Evolutionary conservation across 2,888 invertebrate genomes (phyloP), one percentile per base, ranked within the genome.

Genomic region (Saturnia japonica): DNA sequence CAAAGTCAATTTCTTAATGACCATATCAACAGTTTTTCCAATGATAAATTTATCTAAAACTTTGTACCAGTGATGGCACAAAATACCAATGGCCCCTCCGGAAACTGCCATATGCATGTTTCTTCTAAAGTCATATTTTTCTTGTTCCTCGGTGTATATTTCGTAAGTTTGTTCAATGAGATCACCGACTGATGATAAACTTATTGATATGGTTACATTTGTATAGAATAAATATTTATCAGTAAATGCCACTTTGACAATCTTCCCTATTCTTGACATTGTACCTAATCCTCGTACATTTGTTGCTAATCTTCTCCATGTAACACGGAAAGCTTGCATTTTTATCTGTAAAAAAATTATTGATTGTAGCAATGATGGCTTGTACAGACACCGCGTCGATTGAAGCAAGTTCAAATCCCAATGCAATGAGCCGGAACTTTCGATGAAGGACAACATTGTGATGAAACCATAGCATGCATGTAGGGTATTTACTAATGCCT

Each of bases 11-110:
- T 99, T 99, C 84, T 97, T 97, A 43, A 95, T 80, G 1, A 98
- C 96, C 82, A 95, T 95, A 45, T 90, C 90, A 28, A 97, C 83
- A 6, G 96, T 95, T 79, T 96, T 95, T 0, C 98, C 98, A 11
- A 97, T 96, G 67, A 98, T 89, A 81, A 95, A 94, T 73, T 91
- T 94, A 84, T 99, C 99, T 79, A 99, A 91, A 76, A 96, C 94
- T 82, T 96, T 95, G 85, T 99, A 99, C 98, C 98, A 99, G 84
- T 96, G 96, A 83, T 99, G 99, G 80, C 97, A 97, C 19, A 98
- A 88, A 3, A 97, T 90, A 43, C 98, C 99, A 1, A 98, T 95
- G 0, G 96, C 95, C 57, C 96, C 94, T 8, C 98, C 99, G 12
- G 97, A 96, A 70, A 96, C 91, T 1, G 96, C 96, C 97, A 99